phyloP scores from a whole-genome alignment of 2,797 vertebrate genomes.

The Myiothlypis coronata region DNA sequence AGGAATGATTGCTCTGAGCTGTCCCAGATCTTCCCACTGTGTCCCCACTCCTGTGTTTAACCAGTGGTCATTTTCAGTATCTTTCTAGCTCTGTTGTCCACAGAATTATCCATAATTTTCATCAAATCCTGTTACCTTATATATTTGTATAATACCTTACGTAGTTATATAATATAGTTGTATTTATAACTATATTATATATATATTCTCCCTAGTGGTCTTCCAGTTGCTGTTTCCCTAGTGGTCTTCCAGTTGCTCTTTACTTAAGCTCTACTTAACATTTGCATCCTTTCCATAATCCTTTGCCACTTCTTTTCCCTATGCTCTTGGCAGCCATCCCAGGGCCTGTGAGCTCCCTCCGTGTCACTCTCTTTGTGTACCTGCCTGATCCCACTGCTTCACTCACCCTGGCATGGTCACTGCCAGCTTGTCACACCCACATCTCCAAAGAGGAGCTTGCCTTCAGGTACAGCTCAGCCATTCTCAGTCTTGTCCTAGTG shows the following conservation, averaged over 20 bases:
- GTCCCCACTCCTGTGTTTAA: background rate
- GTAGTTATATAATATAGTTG: background rate
- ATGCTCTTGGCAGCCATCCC: accelerated
- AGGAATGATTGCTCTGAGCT: background rate
- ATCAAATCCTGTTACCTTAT: background rate
- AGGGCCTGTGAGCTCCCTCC: background rate
- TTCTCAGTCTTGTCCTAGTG: accelerated
- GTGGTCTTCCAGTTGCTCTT: background rate
- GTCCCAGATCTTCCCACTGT: background rate
- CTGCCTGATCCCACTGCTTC: background rate
- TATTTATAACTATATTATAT: too few species aligned
- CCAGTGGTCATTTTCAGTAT: background rate
- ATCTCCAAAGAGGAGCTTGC: background rate
- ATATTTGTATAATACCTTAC: too few species aligned
- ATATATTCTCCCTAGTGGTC: background rate
- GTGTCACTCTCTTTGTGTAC: accelerated
- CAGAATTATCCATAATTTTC: background rate
- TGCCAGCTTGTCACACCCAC: background rate
- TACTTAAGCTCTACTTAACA: background rate
- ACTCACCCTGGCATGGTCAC: background rate
- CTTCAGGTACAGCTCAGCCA: background rate
- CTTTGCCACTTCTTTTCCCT: background rate
- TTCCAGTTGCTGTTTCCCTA: background rate
- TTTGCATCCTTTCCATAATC: background rate
- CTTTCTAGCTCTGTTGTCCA: background rate